Evolutionary conservation across 2,888 invertebrate species (phyloP).

Genomic region (Steinernema hermaphroditum): DNA sequence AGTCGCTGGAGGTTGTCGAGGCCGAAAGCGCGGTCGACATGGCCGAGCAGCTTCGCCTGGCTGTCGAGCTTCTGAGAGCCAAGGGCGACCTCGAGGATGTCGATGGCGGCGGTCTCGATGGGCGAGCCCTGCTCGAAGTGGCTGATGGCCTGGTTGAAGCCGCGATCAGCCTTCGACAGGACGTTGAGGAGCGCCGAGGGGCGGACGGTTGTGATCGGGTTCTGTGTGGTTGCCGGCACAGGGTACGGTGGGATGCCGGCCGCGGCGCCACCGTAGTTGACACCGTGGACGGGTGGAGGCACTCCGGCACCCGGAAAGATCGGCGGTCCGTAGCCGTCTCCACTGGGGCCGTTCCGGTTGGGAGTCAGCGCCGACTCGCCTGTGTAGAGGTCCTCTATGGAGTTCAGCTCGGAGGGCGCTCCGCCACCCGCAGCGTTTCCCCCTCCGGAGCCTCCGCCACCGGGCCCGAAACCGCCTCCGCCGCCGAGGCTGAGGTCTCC

Average conservation of each 20-base stretch:
- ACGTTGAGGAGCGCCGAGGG: conserved; percentile 63
- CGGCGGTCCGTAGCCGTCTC: conserved; percentile 64
- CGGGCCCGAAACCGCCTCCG: conserved; percentile 37
- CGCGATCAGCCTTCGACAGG: conserved; percentile 61
- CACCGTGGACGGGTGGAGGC: conserved; percentile 56
- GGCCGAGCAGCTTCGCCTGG: conserved; percentile 63
- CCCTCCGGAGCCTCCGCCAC: conserved; percentile 36
- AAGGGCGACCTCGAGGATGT: conserved; percentile 64
- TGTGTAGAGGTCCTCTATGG: conserved; percentile 25
- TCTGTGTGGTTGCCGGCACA: conserved; percentile 23
- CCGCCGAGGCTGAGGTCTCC: conserved; percentile 40
- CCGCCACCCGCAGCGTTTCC: conserved; percentile 41
- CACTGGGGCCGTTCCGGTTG: conserved; percentile 60
- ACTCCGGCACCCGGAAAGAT: conserved; percentile 57
- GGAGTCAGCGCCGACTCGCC: conserved; percentile 62
- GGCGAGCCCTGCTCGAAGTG: conserved; percentile 65
- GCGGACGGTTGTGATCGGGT: conserved; percentile 37
- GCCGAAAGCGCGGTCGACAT: conserved; percentile 65
- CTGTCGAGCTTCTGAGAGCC: conserved; percentile 63
- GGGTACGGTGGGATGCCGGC: conserved; percentile 56
- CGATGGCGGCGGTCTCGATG: conserved; percentile 62
- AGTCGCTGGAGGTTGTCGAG: conserved; percentile 64
- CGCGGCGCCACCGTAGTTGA: conserved; percentile 55
- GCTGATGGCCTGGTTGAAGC: conserved; percentile 64
- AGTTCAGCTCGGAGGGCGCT: not conserved